A percentile compares a stretch with the other conserved stretches of the same genome.
phyloP scores from a whole-genome alignment of 1,140 invertebrate species.

The Heliconius nattereri region DNA sequence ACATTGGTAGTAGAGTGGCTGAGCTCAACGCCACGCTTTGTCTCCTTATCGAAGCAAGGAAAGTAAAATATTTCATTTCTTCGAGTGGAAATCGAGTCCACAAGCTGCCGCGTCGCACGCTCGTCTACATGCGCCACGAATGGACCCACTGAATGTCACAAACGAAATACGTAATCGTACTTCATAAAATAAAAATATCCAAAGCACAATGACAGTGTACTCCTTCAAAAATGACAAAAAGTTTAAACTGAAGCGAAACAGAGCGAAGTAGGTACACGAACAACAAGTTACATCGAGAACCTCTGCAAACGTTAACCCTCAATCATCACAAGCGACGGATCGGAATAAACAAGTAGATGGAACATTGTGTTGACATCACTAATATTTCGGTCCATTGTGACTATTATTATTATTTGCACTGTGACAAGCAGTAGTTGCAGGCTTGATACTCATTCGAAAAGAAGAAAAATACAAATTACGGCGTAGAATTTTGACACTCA shows the following conservation, averaged over 20 bases:
- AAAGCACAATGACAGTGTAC: background rate
- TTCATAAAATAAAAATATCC: no score
- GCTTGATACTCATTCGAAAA: background rate
- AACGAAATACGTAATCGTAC: no score
- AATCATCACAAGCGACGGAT: background rate
- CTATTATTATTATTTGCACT: no score
- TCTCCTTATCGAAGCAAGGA: background rate
- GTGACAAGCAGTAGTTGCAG: background rate
- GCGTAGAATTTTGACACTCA: no score
- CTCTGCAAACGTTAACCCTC: background rate
- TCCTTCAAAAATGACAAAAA: background rate
- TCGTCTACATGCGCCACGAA: no score
- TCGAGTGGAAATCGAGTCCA: no score
- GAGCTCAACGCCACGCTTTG: background rate
- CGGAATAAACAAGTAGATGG: background rate
- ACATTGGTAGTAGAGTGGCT: background rate
- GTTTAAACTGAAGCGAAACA: background rate
- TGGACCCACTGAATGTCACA: no score
- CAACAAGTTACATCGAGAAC: background rate
- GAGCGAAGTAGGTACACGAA: background rate
- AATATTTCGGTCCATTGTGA: background rate
- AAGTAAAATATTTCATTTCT: no score
- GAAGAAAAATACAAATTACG: no score
- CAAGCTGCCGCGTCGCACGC: no score
- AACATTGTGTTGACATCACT: background rate